Percentiles rank a stretch among this genome's conserved stretches.
These are phyloP conservation scores for Pluvianellus socialis DNA, from an alignment of 2,113 vertebrate species.

Conservation along the genomic window DNA sequence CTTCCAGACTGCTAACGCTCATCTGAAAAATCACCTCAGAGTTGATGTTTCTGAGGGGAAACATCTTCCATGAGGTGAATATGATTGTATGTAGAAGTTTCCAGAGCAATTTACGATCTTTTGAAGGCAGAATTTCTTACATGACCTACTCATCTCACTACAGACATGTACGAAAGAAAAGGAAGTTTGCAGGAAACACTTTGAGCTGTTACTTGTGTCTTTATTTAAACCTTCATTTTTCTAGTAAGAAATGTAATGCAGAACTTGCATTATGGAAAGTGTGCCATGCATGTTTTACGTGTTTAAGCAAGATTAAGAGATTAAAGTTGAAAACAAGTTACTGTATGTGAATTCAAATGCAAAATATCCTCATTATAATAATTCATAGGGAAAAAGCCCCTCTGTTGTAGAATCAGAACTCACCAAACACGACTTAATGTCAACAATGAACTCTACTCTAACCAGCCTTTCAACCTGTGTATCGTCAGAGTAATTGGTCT, in stretches of 20 bases:
- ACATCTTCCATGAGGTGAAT: background rate
- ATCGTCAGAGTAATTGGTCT: constrained; percentile 85
- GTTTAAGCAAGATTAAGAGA: background rate
- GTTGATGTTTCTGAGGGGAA: background rate
- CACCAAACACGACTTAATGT: constrained; percentile 61
- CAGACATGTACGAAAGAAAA: background rate
- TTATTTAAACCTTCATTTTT: background rate
- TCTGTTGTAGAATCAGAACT: constrained; percentile 45
- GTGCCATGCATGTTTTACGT: background rate
- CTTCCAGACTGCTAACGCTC: background rate
- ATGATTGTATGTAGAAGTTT: background rate
- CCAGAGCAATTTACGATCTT: background rate
- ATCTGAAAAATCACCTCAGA: constrained; percentile 21
- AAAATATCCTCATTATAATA: constrained; percentile 78
- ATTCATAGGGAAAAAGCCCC: background rate
- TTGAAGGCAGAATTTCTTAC: background rate
- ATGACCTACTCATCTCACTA: background rate
- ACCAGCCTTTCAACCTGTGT: constrained; percentile 85
- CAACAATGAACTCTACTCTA: constrained; percentile 74
- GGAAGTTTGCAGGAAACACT: background rate
- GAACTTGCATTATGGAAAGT: background rate
- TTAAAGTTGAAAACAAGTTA: constrained; percentile 14
- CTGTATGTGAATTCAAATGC: constrained; percentile 52
- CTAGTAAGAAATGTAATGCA: background rate
- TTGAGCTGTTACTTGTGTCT: background rate